These are phyloP conservation scores for Eumerus sabulonum DNA, from an alignment of 2,888 invertebrate species.

Conservation along the genomic window DNA sequence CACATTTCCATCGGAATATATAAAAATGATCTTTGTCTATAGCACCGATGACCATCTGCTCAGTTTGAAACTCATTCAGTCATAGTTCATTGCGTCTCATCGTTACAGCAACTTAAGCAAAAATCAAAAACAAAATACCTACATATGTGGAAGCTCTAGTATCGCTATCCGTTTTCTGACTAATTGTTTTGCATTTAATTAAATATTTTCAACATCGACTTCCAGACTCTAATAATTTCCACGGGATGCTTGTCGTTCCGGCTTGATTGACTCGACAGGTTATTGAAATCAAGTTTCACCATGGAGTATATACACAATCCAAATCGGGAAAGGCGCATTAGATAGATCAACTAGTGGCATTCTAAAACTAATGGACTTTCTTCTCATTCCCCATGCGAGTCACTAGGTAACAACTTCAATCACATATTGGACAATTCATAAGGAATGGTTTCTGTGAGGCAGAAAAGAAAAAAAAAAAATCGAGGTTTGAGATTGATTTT, in stretches of 20 bases:
- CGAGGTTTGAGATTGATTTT: conserved; percentile 24
- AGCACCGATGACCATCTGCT: conserved; percentile 42
- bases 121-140: too few species aligned
- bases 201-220: conserved; percentile 29
- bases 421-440: conserved; percentile 39
- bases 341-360: conserved; percentile 44
- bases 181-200: conserved; percentile 62
- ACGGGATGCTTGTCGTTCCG: conserved; percentile 45
- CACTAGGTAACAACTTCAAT: conserved; percentile 13
- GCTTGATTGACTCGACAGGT: conserved; percentile 60
- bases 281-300: conserved; percentile 56
- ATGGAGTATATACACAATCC: conserved; percentile 4
- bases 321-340: conserved; percentile 21
- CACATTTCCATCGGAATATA: too few species aligned
- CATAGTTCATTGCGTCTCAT: neutral
- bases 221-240: conserved; percentile 43
- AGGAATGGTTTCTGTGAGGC: conserved; percentile 34
- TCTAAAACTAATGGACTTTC: conserved; percentile 53
- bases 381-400: conserved; percentile 18
- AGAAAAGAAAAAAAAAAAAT: neutral
- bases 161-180: conserved; percentile 58
- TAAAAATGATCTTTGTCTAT: conserved; percentile 10
- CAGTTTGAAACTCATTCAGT: conserved; percentile 1
- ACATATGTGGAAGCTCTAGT: conserved; percentile 55
- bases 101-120: conserved; percentile 23